Conservation (phyloP, 2,113 vertebrate genomes). For the Apus apus region DNA sequence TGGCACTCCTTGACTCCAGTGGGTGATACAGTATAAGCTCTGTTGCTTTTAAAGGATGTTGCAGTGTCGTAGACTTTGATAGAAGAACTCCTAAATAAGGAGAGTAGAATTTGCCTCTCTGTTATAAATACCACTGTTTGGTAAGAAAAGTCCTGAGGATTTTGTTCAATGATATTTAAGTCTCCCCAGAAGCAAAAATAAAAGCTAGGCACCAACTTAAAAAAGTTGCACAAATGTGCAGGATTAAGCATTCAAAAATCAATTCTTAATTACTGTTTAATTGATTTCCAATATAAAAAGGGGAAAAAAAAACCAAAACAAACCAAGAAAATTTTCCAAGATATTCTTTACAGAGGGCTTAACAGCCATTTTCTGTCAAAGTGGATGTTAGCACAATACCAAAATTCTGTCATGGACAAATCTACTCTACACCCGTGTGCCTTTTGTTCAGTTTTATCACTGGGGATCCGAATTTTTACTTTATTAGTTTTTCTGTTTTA, state of each 20-base stretch:
- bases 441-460: constrained; percentile 23
- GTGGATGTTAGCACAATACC: constrained; percentile 9
- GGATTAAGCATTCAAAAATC: constrained; percentile 16
- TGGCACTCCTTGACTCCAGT: constrained; percentile 14
- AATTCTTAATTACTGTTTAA: constrained; percentile 50
- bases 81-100: neutral
- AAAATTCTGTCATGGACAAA: constrained; percentile 19
- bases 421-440: neutral
- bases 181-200: neutral
- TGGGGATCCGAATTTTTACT: neutral
- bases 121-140: neutral
- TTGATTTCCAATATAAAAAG: constrained; percentile 41
- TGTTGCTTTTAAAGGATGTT: constrained; percentile 29
- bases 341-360: constrained; percentile 15
- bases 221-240: neutral
- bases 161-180: constrained; percentile 25
- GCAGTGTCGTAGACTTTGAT: neutral
- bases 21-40: constrained; percentile 12
- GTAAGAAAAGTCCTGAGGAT: neutral
- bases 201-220: neutral
- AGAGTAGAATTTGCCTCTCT: neutral
- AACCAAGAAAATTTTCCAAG: neutral
- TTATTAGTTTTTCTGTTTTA: neutral
- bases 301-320: neutral
- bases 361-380: constrained; percentile 39